phyloP scores from a whole-genome alignment of 2,888 invertebrate species.

The Lasioglossum malachurum region DNA sequence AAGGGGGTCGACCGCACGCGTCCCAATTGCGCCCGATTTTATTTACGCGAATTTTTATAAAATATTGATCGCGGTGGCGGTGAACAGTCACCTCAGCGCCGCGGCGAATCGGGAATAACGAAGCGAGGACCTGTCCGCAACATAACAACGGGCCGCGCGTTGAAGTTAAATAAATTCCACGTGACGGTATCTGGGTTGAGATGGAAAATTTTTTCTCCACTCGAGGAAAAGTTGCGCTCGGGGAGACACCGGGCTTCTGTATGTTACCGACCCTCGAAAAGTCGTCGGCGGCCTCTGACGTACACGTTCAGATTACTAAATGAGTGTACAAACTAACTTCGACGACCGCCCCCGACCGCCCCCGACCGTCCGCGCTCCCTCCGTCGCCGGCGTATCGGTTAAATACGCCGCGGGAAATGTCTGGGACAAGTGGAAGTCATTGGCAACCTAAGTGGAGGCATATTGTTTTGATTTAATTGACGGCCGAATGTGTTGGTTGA shows the following conservation, averaged over 20 bases:
- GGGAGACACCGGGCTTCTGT: not conserved
- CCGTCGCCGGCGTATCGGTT: not conserved
- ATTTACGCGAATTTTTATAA: constrained; percentile 49
- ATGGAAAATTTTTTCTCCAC: not conserved
- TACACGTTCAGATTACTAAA: not conserved
- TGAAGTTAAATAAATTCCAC: constrained; percentile 24
- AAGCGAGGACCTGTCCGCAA: constrained; percentile 9
- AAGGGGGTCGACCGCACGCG: constrained; percentile 6
- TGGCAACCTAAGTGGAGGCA: constrained; percentile 36
- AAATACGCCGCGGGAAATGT: constrained; percentile 24
- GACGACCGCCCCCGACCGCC: not conserved
- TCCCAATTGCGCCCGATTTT: constrained; percentile 51
- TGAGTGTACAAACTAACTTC: constrained; percentile 10
- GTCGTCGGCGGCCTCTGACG: not conserved
- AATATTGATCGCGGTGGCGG: constrained; percentile 46
- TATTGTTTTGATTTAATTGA: constrained; percentile 48
- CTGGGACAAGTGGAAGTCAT: constrained; percentile 36
- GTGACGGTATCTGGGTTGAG: constrained; percentile 16
- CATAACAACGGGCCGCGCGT: constrained; percentile 22
- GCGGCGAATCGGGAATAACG: constrained; percentile 42
- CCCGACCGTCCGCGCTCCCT: too few relatives aligned
- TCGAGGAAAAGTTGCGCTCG: not conserved
- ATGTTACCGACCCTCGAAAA: constrained; percentile 11
- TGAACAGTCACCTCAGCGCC: constrained; percentile 31
- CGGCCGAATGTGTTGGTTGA: constrained; percentile 5